Conservation (phyloP, 2,797 vertebrate species). For the Parauchenoglanis punctatus region DNA sequence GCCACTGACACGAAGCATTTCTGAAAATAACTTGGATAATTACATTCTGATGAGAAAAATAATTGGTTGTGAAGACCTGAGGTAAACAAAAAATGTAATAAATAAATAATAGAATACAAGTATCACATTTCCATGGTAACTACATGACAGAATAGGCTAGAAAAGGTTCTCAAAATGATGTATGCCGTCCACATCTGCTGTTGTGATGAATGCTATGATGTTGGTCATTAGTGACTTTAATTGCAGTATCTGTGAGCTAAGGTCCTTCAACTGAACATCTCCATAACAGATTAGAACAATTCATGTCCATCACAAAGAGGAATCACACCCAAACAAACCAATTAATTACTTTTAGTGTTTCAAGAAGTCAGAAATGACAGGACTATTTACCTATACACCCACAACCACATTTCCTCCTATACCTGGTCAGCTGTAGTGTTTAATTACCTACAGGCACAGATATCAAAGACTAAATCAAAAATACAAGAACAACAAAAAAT, state of each 20-base stretch:
- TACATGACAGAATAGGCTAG: conserved; percentile 41
- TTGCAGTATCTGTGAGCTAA: conserved; percentile 64
- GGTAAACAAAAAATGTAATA: conserved; percentile 55
- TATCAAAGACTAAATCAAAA: not conserved
- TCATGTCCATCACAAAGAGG: conserved; percentile 11
- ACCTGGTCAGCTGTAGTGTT: not conserved
- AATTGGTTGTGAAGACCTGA: conserved; percentile 66
- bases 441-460: not conserved
- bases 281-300: conserved; percentile 45
- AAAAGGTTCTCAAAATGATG: conserved; percentile 42
- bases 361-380: not conserved
- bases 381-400: not conserved
- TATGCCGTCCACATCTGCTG: conserved; percentile 36
- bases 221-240: conserved; percentile 68
- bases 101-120: not conserved
- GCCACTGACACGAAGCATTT: conserved; percentile 52
- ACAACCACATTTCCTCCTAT: not conserved
- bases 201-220: conserved; percentile 54
- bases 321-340: conserved; percentile 27
- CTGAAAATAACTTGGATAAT: conserved; percentile 58
- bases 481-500: not conserved
- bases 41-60: conserved; percentile 70
- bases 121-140: conserved; percentile 54
- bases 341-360: conserved; percentile 42
- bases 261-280: conserved; percentile 58